Percentiles rank a stretch among this genome's conserved stretches.
These are phyloP conservation scores for Drosophila sproati DNA, from an alignment of 1,140 invertebrate genomes.

Conservation along the genomic window DNA sequence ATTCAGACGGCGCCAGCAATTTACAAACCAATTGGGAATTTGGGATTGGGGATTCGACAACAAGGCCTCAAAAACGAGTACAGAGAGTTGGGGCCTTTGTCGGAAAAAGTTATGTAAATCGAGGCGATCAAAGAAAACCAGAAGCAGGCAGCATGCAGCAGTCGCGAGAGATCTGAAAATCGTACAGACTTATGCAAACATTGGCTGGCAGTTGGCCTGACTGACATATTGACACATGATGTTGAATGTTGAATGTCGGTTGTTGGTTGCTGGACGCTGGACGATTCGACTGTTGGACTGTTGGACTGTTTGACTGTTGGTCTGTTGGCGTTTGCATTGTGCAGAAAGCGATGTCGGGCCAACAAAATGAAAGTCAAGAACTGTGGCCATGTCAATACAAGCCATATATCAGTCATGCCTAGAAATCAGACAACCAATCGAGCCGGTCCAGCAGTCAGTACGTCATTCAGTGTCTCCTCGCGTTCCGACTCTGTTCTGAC, in stretches of 20 bases:
- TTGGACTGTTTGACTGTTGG: conserved; percentile 46
- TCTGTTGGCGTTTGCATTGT: conserved; percentile 53
- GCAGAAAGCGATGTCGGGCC: conserved; percentile 38
- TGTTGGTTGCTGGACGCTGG: conserved; percentile 6
- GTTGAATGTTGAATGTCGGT: conserved; percentile 22
- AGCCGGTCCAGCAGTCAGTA: conserved; percentile 48
- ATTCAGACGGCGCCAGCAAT: conserved; percentile 75
- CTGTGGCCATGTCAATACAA: conserved; percentile 80
- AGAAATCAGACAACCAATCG: conserved; percentile 69
- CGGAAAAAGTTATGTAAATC: conserved; percentile 74
- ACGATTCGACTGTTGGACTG: conserved; percentile 35
- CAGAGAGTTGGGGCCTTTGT: conserved; percentile 57
- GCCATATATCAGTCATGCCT: conserved; percentile 79
- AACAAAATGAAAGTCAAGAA: conserved; percentile 77
- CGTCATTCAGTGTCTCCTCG: conserved; percentile 58
- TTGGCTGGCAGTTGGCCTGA: conserved; percentile 54
- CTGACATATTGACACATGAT: conserved; percentile 61
- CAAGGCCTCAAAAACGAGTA: conserved; percentile 10
- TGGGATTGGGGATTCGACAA: conserved; percentile 18
- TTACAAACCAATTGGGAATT: conserved; percentile 47
- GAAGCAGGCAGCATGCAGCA: conserved; percentile 14
- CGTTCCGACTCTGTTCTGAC: conserved; percentile 35
- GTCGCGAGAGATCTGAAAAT: conserved; percentile 22
- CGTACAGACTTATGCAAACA: conserved; percentile 70
- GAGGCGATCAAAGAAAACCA: conserved; percentile 56